Percentiles rank a stretch among this genome's conserved stretches.
phyloP scores from a whole-genome alignment of 2,113 vertebrate species.

The Rattus norvegicus region DNA sequence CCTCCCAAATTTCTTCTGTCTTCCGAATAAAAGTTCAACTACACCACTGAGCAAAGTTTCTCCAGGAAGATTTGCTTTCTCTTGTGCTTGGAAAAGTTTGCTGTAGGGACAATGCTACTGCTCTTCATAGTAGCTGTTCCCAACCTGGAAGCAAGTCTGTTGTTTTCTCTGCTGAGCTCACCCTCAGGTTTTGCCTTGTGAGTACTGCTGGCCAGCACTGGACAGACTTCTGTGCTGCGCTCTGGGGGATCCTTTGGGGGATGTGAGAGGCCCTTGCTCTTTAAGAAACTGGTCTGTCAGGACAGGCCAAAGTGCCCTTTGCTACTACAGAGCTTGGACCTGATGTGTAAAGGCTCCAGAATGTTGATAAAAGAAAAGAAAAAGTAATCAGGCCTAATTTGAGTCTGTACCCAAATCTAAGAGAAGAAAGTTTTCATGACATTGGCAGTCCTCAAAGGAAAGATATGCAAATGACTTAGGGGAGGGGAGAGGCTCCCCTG shows the following conservation, averaged over 20 bases:
- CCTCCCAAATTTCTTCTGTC: slow-evolving; percentile 38
- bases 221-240: slow-evolving; percentile 49
- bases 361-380: not conserved
- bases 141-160: slow-evolving; percentile 57
- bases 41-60: not conserved
- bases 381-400: not conserved
- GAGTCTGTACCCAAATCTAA: not conserved
- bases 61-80: slow-evolving; percentile 50
- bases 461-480: not conserved
- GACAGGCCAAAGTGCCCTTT: not conserved
- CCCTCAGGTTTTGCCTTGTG: slow-evolving; percentile 66
- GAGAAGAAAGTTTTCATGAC: not conserved
- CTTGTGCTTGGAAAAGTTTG: slow-evolving; percentile 52
- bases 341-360: not conserved
- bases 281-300: slow-evolving; percentile 72
- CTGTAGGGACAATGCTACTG: not conserved
- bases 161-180: slow-evolving; percentile 71
- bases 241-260: slow-evolving; percentile 63
- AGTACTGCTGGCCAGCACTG: slow-evolving; percentile 66
- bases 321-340: slow-evolving; percentile 51
- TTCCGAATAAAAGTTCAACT: slow-evolving; percentile 25
- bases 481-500: not conserved
- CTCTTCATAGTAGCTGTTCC: not conserved
- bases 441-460: not conserved
- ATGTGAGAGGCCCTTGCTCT: slow-evolving; percentile 68